Evolutionary conservation across 1,140 invertebrate genomes (phyloP), one percentile per base, ranked within the genome.

Genomic region (Papilio dardanus): DNA sequence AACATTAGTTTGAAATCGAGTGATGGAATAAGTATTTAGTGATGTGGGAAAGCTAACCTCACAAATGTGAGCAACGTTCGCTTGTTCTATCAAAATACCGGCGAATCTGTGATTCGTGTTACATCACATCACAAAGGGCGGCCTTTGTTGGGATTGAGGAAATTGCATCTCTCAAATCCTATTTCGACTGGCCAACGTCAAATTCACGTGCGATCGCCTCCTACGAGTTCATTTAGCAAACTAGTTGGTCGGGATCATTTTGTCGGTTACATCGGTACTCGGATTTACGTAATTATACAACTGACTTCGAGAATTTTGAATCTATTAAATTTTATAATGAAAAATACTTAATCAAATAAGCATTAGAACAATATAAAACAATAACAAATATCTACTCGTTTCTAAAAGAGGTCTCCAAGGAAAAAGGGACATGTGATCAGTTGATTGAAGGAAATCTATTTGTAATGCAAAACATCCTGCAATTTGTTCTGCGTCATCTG

Each of bases 101-200:
- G 77, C 76, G 71, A 58, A 75, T 79, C 82, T 83, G 83, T 85
- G 83, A 86, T 84, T 85, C 81, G 80, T 75, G 80, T 85, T 79
- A 85, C 79, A 81, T 82, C 71, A 81, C 77, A 79, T 84, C 76
- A 85, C 84, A 85, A 87, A 84, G 80, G 76, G 78, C 77, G 46
- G 77, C 79, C 80, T 84, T 86, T 85, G 86, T 83, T 81, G 76
- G 82, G 74, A 79, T 78, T 76, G 76, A 84, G 87, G 84, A 86
- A 89, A 89, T 87, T 89, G 86, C 82, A 87, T 87, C 85, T 82
- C 81, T 82, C 71, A 80, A 88, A 88, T 86, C 83, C 81, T 80
- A 85, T 88, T 88, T 81, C 75, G 77, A 73, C 80, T 65, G 74
- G 77, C 74, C 79, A 76, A 78, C 67, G 79, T 78, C 68, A 66